phyloP scores from a whole-genome alignment of 2,888 invertebrate species.

The Tetragonula carbonaria region DNA sequence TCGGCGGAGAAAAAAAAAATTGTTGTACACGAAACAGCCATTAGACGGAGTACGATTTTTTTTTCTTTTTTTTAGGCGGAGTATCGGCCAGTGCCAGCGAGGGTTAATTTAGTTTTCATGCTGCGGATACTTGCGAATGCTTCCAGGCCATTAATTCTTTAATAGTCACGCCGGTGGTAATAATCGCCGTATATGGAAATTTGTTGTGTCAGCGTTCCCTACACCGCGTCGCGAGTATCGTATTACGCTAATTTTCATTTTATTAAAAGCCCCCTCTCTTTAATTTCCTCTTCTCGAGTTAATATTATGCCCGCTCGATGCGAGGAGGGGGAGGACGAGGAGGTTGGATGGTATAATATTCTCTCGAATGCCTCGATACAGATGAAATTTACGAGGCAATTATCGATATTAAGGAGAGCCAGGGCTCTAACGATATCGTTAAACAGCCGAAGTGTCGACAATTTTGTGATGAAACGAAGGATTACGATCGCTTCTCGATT shows the following conservation, averaged over 20 bases:
- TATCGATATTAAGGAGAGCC: neutral
- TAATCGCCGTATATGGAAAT: slow-evolving; percentile 35
- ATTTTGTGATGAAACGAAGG: neutral
- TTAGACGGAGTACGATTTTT: slow-evolving; percentile 23
- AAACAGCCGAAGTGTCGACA: neutral
- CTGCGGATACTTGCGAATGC: slow-evolving; percentile 29
- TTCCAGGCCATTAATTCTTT: slow-evolving; percentile 43
- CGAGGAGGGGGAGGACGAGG: too few relatives aligned
- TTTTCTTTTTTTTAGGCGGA: neutral
- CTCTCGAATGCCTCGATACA: neutral
- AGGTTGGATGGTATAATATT: too few relatives aligned
- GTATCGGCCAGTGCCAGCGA: neutral
- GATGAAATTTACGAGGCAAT: neutral
- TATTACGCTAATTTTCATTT: slow-evolving; percentile 14
- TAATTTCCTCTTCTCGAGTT: neutral
- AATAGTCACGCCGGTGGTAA: slow-evolving; percentile 22
- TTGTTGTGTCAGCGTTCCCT: slow-evolving; percentile 21
- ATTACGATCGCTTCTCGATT: neutral
- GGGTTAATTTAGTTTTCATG: slow-evolving; percentile 44
- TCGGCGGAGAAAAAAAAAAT: slow-evolving; percentile 1
- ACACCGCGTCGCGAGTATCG: neutral
- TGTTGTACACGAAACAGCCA: slow-evolving; percentile 36
- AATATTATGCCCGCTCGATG: neutral
- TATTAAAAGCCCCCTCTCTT: neutral
- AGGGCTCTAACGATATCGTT: neutral